phyloP scores from a whole-genome alignment of 1,140 invertebrate genomes.

The Atta colombica region DNA sequence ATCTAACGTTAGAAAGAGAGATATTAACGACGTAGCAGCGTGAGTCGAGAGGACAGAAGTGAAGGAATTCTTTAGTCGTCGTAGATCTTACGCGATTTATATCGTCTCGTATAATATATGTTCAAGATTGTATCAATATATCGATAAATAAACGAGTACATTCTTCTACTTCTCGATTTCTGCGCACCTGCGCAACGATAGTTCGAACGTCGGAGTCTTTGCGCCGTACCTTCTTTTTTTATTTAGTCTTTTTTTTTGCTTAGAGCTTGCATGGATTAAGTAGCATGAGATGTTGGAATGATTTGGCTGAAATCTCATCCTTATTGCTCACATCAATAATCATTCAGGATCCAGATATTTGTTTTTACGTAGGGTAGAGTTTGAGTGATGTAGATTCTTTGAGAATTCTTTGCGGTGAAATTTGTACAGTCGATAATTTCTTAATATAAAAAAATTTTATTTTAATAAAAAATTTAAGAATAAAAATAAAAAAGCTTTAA shows the following conservation, averaged over 20 bases:
- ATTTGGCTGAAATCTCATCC: slow-evolving; percentile 36
- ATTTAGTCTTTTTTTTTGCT: slow-evolving; percentile 67
- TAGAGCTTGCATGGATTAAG: slow-evolving; percentile 69
- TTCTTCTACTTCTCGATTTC: slow-evolving; percentile 63
- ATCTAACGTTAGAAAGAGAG: slow-evolving; percentile 65
- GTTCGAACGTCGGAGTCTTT: slow-evolving; percentile 74
- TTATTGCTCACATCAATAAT: slow-evolving; percentile 43
- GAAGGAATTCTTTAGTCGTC: slow-evolving; percentile 5
- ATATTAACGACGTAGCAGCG: slow-evolving; percentile 66
- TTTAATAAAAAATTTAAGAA: neutral
- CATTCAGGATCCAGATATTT: slow-evolving; percentile 31
- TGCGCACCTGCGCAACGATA: slow-evolving; percentile 53
- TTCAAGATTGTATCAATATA: slow-evolving; percentile 19
- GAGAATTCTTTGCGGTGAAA: neutral
- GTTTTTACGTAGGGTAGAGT: slow-evolving; percentile 52
- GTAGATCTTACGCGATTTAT: slow-evolving; percentile 3
- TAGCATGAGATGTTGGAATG: slow-evolving; percentile 66
- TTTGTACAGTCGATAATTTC: slow-evolving; percentile 1
- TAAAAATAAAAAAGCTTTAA: neutral
- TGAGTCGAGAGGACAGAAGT: slow-evolving; percentile 66
- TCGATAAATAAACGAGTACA: slow-evolving; percentile 14
- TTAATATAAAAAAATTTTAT: neutral
- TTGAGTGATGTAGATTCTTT: slow-evolving; percentile 6
- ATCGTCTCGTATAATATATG: slow-evolving; percentile 36
- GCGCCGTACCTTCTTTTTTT: slow-evolving; percentile 63